Evolutionary conservation across 2,113 vertebrate genomes (phyloP), one percentile per base, ranked within the genome.

Genomic region (Labrus mixtus): DNA sequence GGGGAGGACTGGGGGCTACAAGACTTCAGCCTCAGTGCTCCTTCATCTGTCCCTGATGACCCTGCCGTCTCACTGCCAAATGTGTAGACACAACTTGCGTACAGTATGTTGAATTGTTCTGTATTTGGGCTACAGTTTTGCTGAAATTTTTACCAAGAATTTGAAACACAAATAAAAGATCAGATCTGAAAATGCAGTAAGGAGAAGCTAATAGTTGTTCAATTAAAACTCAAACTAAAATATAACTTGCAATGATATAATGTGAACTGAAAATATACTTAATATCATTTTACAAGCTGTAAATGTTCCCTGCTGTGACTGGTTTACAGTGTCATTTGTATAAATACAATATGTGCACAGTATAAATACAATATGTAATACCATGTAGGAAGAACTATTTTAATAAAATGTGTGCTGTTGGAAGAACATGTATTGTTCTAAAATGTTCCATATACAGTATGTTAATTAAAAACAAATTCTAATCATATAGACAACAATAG

Each of bases 1-100:
- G 29, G 82, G 86, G 60, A 70, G 72, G 71, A 83, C 82, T 73
- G 63, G 86, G 90, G 87, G 84, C 74, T 82, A 83, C 81, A 87
- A 82, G 85, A 77, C 83, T 79, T 81, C 70, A 87, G 88, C 81
- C 70, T 90, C 78, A 87, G 37, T 72, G 37, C 69, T 76, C 59
- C 50, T 75, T 6, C 51, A 20, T 13, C 36, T 73, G 84, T 85
- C 85, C 77, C 78, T 17, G 33, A 79, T 88, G 82, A 90, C 72
- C 82, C 20, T 13, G 68, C 51, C 58, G 37, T 62, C 72, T 63
- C 55, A 61, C 23, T 25, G 20, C 48, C 57, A 66, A 63, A 25
- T 51, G 15, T 65, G 45, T 29, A 62, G 58, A 70, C 25, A 81
- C 61, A 12, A 77, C 23, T 41, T 45, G 25, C 48, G 56, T 71